These are phyloP conservation scores for Synaphobranchus kaupii DNA, from an alignment of 2,797 vertebrate genomes.

Conservation along the genomic window DNA sequence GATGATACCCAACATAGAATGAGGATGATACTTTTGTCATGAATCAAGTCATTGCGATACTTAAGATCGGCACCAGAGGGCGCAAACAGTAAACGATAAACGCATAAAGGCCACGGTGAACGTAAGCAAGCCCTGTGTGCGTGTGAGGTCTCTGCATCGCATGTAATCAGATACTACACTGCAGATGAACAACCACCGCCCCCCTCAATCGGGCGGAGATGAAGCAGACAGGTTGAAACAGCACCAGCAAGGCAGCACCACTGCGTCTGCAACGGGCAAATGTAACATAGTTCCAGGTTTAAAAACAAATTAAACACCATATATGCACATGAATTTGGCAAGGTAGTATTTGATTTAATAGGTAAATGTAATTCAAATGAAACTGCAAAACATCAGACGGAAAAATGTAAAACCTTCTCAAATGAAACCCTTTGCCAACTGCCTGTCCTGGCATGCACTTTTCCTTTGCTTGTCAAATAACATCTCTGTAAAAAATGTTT, in stretches of 20 bases:
- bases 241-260: neutral
- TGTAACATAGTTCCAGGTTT: neutral
- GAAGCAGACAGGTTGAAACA: conserved; percentile 15
- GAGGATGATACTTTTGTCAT: neutral
- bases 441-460: neutral
- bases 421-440: neutral
- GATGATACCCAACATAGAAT: neutral
- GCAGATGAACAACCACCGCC: conserved; percentile 9
- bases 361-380: neutral
- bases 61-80: conserved; percentile 4
- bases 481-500: neutral
- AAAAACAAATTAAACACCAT: neutral
- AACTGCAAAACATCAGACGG: neutral
- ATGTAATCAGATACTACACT: conserved; percentile 26
- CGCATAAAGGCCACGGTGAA: neutral
- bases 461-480: neutral
- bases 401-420: neutral
- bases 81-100: neutral
- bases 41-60: neutral
- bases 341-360: neutral
- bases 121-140: neutral
- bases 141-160: conserved; percentile 18
- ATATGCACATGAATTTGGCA: neutral
- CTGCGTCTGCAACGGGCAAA: neutral
- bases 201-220: conserved; percentile 4